These are phyloP conservation scores for Pararge aegeria DNA, from an alignment of 1,140 invertebrate genomes.

Conservation along the genomic window DNA sequence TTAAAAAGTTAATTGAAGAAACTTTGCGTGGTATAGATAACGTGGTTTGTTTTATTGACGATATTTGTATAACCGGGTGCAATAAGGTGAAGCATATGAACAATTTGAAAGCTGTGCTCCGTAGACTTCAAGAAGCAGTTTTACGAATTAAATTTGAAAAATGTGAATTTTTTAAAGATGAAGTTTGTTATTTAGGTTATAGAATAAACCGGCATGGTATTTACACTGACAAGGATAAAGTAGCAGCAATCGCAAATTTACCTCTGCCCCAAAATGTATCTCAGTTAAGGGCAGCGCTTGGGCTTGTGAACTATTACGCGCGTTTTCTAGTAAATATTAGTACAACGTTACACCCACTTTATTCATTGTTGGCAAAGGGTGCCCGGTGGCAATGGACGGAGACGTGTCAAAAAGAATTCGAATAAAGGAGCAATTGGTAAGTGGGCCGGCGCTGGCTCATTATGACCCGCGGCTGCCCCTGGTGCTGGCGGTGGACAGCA, in stretches of 20 bases:
- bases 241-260: neutral
- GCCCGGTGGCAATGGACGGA: neutral
- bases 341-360: neutral
- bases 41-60: slow-evolving; percentile 32
- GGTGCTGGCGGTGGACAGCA: neutral
- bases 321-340: slow-evolving; percentile 1
- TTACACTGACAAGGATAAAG: neutral
- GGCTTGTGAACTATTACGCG: neutral
- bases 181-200: neutral
- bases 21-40: slow-evolving; percentile 26
- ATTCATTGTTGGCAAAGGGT: neutral
- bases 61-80: slow-evolving; percentile 35
- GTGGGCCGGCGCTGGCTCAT: neutral
- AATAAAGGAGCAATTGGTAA: neutral
- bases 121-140: slow-evolving; percentile 6
- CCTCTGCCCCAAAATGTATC: neutral
- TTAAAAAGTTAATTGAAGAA: no score
- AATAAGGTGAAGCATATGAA: slow-evolving; percentile 12
- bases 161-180: slow-evolving; percentile 4
- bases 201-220: neutral
- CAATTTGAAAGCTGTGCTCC: slow-evolving; percentile 24
- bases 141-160: neutral
- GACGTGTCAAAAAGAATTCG: neutral
- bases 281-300: neutral
- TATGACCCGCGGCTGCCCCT: neutral